Evolutionary conservation across 1,140 invertebrate species (phyloP).

Genomic region (Drosophila sturtevanti): DNA sequence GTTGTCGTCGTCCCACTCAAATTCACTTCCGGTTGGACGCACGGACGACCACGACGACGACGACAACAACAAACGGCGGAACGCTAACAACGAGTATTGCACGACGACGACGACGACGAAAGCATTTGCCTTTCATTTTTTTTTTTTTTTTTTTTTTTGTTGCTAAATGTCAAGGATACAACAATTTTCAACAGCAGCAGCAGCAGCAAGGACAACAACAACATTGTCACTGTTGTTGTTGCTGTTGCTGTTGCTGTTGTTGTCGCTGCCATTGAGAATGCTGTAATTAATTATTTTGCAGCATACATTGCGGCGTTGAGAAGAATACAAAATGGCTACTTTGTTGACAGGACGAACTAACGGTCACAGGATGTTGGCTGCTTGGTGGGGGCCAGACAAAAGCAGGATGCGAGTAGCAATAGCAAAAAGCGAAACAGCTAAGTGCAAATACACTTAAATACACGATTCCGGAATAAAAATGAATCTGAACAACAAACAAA

Average conservation of each 20-base stretch:
- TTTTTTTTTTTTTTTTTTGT: constrained; percentile 21
- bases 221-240: constrained; percentile 15
- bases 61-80: constrained; percentile 17
- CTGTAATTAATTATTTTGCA: constrained; percentile 73
- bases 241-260: constrained; percentile 14
- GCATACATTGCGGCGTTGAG: constrained; percentile 59
- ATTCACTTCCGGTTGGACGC: constrained; percentile 56
- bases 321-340: constrained; percentile 68
- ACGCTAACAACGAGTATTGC: background rate
- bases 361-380: background rate
- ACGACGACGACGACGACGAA: background rate
- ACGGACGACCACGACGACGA: constrained; percentile 16
- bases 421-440: background rate
- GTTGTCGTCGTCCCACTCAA: constrained; percentile 9
- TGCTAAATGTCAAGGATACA: constrained; percentile 72
- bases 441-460: constrained; percentile 2
- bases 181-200: constrained; percentile 43
- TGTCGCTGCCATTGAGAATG: constrained; percentile 53
- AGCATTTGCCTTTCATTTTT: constrained; percentile 9
- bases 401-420: background rate
- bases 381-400: background rate
- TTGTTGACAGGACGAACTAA: constrained; percentile 44
- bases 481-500: background rate
- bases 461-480: background rate
- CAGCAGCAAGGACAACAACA: constrained; percentile 43